Conservation (phyloP, 1,140 invertebrate species). For the Callitettix versicolor region DNA sequence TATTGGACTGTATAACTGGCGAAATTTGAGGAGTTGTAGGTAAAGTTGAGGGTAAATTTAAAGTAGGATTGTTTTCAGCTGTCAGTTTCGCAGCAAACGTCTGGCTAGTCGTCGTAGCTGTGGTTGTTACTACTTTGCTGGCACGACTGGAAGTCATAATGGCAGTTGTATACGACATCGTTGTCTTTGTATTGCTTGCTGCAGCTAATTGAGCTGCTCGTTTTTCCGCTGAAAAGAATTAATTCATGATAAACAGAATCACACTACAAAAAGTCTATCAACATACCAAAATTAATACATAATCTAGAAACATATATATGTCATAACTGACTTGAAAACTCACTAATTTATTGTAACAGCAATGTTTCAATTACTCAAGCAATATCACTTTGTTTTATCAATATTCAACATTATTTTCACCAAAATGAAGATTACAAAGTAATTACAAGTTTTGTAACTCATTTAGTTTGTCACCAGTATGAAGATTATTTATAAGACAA, state of each 20-base stretch:
- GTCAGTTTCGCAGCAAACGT: conserved; percentile 52
- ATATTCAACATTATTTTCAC: no score
- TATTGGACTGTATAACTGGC: conserved; percentile 6
- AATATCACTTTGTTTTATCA: no score
- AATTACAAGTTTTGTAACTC: no score
- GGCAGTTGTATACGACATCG: conserved; percentile 49
- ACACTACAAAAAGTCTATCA: no score
- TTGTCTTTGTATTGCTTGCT: conserved; percentile 44
- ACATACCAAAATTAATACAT: no score
- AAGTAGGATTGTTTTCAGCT: conserved; percentile 30
- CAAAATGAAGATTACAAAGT: no score
- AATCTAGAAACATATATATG: no score
- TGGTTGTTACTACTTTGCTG: background rate
- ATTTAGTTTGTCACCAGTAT: no score
- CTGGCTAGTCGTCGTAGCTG: conserved; percentile 35
- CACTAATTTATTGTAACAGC: no score
- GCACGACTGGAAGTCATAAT: conserved; percentile 39
- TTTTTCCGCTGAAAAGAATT: conserved; percentile 32
- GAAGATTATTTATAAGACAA: no score
- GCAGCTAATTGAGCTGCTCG: conserved; percentile 35
- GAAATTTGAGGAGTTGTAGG: conserved; percentile 8
- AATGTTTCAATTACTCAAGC: no score
- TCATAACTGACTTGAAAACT: no score
- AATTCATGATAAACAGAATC: background rate
- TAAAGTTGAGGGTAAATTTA: conserved; percentile 25